Base-by-base conservation (phyloP, 1,140 invertebrate species). In the Polypedilum vanderplanki region DNA sequence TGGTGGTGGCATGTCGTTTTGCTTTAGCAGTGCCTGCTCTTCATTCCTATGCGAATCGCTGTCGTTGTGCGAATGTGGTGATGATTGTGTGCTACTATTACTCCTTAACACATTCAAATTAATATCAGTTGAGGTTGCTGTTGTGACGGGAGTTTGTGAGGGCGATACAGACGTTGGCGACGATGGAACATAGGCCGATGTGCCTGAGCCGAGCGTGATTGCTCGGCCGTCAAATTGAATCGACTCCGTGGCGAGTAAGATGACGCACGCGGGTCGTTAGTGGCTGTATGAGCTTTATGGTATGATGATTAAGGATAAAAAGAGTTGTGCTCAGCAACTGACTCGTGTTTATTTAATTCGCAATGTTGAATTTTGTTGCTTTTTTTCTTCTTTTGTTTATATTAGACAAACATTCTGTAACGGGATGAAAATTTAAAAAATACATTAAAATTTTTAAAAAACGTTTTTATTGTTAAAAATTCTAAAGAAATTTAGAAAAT, bases 211-310 rank as follows among this genome's bases (percentile, higher is more conserved):
- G 73, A 76, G 75, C 73, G 20, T 18, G 74, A 76, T 22, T 41
- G 75, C 75, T 76, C 75, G 75, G 75, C 73, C 64, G 75, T 76
- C 75, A 70, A 76, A 76, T 41, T 76, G 73, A 70, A 76, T 76
- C 75, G 75, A 76, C 75, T 76, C 75, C 75, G 75, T 76, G 75
- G 75, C 73, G 74, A 70, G 12, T 18, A 41, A 73, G 73, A 57
- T 57, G 7, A 57, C 46, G 46, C 46, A 57, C 46, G 46, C 46
- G 46, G 46, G 46, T 57, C 46, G 46, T 33, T 3, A 5, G 24
- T 33, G 1, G 24, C 24, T 1, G 5, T 33, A 5, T 33, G 24
- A 33, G 24, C 24, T 33, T 33, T 33, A 33, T 33, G 24, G 24
- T 33, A 33, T 33, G 24, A 33, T 33, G 24, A 33, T 33, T 33